phyloP scores from a whole-genome alignment of 2,888 invertebrate genomes.

The Drosophila quinaria region DNA sequence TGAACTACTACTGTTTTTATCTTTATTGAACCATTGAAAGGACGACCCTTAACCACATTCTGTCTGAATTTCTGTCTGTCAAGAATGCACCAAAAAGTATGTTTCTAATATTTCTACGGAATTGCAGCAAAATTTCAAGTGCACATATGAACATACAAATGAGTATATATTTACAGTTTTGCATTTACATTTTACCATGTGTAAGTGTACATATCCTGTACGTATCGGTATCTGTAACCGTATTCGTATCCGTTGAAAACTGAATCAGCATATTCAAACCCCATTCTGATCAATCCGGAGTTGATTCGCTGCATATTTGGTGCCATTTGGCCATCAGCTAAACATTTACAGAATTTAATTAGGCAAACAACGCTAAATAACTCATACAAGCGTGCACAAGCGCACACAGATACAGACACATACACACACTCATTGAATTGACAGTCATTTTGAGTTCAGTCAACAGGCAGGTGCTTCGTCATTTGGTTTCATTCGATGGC shows the following conservation, averaged over 20 bases:
- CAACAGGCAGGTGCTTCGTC: conserved; percentile 54
- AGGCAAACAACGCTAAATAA: conserved; percentile 47
- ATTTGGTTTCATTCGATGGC: conserved; percentile 58
- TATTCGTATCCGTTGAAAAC: conserved; percentile 2
- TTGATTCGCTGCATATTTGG: conserved; percentile 20
- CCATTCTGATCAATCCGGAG: not conserved
- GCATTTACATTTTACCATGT: conserved; percentile 13
- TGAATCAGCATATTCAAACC: conserved; percentile 4
- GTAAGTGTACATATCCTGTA: not conserved
- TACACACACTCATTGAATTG: conserved; percentile 25
- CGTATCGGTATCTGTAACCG: not conserved
- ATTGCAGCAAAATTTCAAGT: conserved; percentile 6
- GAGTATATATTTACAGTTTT: not conserved
- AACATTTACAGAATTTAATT: conserved; percentile 63
- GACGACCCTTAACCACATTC: not conserved
- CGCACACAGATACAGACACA: not conserved
- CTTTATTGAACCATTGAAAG: too few relatives aligned
- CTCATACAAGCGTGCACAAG: conserved; percentile 18
- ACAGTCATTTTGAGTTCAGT: conserved; percentile 48
- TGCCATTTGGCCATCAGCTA: conserved; percentile 35
- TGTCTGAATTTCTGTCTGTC: not conserved
- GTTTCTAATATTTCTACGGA: conserved; percentile 4
- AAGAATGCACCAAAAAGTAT: not conserved
- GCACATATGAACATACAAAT: not conserved
- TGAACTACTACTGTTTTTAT: too few relatives aligned